phyloP scores from a whole-genome alignment of 2,797 vertebrate genomes.

The Phalloptychus januarius region DNA sequence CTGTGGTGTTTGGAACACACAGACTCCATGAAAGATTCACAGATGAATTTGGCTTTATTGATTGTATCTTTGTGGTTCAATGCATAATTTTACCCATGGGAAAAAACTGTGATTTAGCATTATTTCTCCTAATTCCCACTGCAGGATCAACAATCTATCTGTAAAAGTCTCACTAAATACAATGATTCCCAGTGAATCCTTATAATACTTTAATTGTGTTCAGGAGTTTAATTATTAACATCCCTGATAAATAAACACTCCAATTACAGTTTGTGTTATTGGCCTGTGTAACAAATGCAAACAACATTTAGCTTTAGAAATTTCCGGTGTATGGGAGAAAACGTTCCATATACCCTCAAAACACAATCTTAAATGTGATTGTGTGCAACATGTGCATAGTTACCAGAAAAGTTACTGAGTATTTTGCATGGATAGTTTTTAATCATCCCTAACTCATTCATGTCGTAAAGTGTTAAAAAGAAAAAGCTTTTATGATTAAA shows the following conservation, averaged over 20 bases:
- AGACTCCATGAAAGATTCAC: constrained; percentile 54
- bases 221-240: constrained; percentile 40
- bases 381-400: constrained; percentile 30
- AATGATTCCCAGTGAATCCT: constrained; percentile 35
- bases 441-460: constrained; percentile 4
- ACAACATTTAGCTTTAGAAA: constrained; percentile 25
- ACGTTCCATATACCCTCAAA: constrained; percentile 42
- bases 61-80: constrained; percentile 43
- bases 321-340: constrained; percentile 18
- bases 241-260: constrained; percentile 43
- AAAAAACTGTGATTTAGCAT: constrained; percentile 79
- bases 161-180: background rate
- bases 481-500: background rate
- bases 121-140: constrained; percentile 24
- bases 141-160: constrained; percentile 3
- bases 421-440: background rate
- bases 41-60: constrained; percentile 29
- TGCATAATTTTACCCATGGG: constrained; percentile 82
- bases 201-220: background rate
- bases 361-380: constrained; percentile 30
- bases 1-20: constrained; percentile 59
- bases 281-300: constrained; percentile 41
- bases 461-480: constrained; percentile 25
- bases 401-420: constrained; percentile 9
- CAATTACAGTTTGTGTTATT: constrained; percentile 40